Percentiles rank a stretch among this genome's conserved stretches.
Evolutionary conservation across 2,888 invertebrate species (phyloP).

Genomic region (Trachelus iudaicus): DNA sequence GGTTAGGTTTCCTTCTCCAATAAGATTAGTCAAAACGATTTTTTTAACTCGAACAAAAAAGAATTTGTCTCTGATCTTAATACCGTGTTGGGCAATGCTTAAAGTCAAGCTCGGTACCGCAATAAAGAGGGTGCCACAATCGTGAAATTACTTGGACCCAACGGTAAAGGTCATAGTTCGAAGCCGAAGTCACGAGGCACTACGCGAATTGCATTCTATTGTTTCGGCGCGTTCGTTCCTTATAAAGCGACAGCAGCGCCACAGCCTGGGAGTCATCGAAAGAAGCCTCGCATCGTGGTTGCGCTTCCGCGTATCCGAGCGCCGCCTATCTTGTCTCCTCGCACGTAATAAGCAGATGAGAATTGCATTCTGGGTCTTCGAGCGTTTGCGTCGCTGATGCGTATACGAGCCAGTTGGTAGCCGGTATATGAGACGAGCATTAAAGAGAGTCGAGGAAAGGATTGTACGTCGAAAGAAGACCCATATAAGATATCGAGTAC

Average conservation of each 20-base stretch:
- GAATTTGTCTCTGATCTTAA: background rate
- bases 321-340: slow-evolving; percentile 45
- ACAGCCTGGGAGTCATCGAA: slow-evolving; percentile 52
- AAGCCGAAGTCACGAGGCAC: background rate
- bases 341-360: slow-evolving; percentile 6
- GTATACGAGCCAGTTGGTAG: background rate
- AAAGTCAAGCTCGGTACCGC: background rate
- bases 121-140: background rate
- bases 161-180: background rate
- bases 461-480: background rate
- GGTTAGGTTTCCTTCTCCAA: background rate
- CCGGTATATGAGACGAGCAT: background rate
- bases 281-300: slow-evolving; percentile 53
- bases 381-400: background rate
- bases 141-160: background rate
- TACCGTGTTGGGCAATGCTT: background rate
- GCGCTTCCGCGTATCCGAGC: slow-evolving; percentile 59
- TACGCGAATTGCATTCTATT: background rate
- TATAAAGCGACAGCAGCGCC: slow-evolving; percentile 20
- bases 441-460: background rate
- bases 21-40: too few relatives aligned
- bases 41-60: too few relatives aligned
- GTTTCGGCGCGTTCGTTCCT: background rate
- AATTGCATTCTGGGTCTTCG: background rate
- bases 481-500: background rate